Conservation (phyloP, 2,888 invertebrate genomes). For the Atrina japonica region DNA sequence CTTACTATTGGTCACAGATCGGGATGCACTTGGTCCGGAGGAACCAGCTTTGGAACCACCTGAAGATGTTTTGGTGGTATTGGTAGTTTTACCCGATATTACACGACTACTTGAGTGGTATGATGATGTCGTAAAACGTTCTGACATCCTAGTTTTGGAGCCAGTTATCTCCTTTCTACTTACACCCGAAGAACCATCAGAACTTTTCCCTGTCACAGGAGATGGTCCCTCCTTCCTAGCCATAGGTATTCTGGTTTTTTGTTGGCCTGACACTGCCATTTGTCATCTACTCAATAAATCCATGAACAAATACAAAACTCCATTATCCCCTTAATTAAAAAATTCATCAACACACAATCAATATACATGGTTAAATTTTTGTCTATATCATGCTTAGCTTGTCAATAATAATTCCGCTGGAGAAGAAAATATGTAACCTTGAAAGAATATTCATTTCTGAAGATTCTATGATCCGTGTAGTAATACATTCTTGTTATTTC, state of each 20-base stretch:
- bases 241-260: constrained; percentile 27
- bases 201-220: background rate
- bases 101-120: background rate
- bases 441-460: too few species aligned
- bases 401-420: too few species aligned
- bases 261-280: background rate
- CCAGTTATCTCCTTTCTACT: constrained; percentile 9
- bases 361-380: too few species aligned
- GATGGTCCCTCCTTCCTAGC: constrained; percentile 13
- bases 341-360: too few species aligned
- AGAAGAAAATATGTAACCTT: too few species aligned
- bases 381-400: too few species aligned
- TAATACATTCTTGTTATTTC: too few species aligned
- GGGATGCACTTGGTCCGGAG: background rate
- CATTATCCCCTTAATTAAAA: too few species aligned
- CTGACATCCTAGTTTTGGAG: constrained; percentile 20
- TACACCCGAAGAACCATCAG: background rate
- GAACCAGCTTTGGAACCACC: background rate
- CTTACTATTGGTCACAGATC: constrained; percentile 1
- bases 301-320: too few species aligned
- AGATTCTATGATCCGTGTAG: too few species aligned
- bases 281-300: too few species aligned
- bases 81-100: background rate
- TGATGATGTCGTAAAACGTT: constrained; percentile 20
- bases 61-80: constrained; percentile 7